Conservation (phyloP, 2,113 vertebrate species). For the Motacilla tschutschensis region DNA sequence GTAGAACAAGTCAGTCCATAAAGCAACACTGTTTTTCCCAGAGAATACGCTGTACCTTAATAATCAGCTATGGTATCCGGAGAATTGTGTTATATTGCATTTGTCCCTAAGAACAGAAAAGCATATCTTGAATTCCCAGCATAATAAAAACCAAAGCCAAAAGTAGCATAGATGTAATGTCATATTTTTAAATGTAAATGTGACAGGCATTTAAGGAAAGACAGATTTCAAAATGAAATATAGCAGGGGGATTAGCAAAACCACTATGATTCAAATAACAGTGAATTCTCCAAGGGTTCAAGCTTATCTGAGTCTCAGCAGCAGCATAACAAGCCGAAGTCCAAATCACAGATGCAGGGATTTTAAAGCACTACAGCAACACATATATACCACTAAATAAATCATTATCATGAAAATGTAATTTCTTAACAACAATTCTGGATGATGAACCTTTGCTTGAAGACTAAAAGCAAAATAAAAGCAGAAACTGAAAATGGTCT, state of each 20-base stretch:
- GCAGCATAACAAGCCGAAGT: slow-evolving; percentile 27
- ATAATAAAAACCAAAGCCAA: slow-evolving; percentile 10
- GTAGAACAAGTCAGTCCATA: background rate
- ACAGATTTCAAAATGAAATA: slow-evolving; percentile 43
- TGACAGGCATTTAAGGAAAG: slow-evolving; percentile 26
- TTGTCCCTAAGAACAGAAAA: background rate
- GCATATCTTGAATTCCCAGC: background rate
- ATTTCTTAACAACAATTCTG: background rate
- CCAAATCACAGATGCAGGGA: slow-evolving; percentile 16
- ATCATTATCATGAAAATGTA: background rate
- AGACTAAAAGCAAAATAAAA: background rate
- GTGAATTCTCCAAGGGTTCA: slow-evolving; percentile 44
- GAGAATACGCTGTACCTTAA: background rate
- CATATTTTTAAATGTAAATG: slow-evolving; percentile 49
- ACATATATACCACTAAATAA: slow-evolving; percentile 2
- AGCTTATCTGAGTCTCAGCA: slow-evolving; percentile 51
- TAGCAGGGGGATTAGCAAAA: slow-evolving; percentile 15
- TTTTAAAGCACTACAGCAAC: slow-evolving; percentile 7
- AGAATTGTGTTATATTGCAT: background rate
- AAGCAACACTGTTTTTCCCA: background rate
- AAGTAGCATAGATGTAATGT: slow-evolving; percentile 7
- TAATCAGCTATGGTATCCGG: background rate
- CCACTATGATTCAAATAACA: slow-evolving; percentile 34
- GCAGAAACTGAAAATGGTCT: background rate
- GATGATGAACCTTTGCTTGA: background rate